Conservation (phyloP, 37 sponge, comb jelly and placozoan genomes). For the Petrosia ficiformis region DNA sequence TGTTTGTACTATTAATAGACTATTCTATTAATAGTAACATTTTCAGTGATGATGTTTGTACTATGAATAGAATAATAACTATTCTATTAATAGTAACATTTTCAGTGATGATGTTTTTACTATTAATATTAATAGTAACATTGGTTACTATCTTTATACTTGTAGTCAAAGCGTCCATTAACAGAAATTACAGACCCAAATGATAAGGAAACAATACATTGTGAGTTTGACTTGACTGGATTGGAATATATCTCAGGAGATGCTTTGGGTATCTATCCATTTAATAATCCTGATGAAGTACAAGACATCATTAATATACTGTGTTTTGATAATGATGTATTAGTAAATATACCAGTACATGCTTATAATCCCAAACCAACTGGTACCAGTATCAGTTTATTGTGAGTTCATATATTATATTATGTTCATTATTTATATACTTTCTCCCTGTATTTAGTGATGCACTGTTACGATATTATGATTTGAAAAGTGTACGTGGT, state of each 20-base stretch:
- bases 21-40: too few relatives aligned
- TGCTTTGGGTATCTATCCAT: slow-evolving; percentile 55
- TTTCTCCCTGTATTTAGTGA: slow-evolving; percentile 30
- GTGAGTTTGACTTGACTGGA: slow-evolving; percentile 38
- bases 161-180: slow-evolving; percentile 33
- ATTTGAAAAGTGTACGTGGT: slow-evolving; percentile 38
- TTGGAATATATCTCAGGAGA: slow-evolving; percentile 50
- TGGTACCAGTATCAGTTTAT: slow-evolving; percentile 19
- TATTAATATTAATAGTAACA: too few relatives aligned
- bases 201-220: slow-evolving; percentile 61
- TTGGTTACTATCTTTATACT: too few relatives aligned
- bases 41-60: too few relatives aligned
- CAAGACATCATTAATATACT: slow-evolving; percentile 23
- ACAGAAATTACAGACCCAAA: slow-evolving; percentile 2
- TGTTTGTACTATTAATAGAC: too few relatives aligned
- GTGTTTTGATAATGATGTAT: slow-evolving; percentile 1
- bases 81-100: too few relatives aligned
- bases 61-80: too few relatives aligned
- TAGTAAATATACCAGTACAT: slow-evolving; percentile 26
- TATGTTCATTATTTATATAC: too few relatives aligned
- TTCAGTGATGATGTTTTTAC: too few relatives aligned
- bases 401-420: too few relatives aligned
- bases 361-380: slow-evolving; percentile 43
- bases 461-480: slow-evolving; percentile 46
- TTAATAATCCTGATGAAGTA: slow-evolving; percentile 52